A percentile compares a stretch with the other conserved stretches of the same genome.
These are phyloP conservation scores for Lasioglossum leucozonium DNA, from an alignment of 2,888 invertebrate species.

Conservation along the genomic window DNA sequence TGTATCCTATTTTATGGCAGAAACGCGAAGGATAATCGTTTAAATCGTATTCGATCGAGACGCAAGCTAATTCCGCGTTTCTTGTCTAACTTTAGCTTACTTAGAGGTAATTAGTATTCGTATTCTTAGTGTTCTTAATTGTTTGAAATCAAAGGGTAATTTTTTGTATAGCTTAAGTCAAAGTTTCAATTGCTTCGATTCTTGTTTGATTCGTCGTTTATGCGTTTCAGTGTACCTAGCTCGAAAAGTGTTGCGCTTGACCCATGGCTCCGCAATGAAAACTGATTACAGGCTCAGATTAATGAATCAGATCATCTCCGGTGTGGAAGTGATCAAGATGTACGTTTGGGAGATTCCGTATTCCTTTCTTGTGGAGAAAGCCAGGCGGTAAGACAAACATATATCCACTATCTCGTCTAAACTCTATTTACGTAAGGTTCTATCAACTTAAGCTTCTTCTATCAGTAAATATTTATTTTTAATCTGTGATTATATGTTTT, in stretches of 20 bases:
- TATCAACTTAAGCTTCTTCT: neutral
- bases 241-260: constrained; percentile 83
- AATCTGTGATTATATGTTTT: neutral
- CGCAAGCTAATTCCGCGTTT: neutral
- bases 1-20: neutral
- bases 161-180: too few relatives aligned
- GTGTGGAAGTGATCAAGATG: constrained; percentile 95
- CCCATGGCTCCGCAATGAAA: constrained; percentile 90
- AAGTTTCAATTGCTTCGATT: too few relatives aligned
- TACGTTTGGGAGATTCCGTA: constrained; percentile 95
- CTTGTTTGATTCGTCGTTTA: neutral
- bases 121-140: too few relatives aligned
- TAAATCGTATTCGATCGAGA: neutral
- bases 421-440: neutral
- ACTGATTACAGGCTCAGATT: constrained; percentile 94
- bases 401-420: neutral
- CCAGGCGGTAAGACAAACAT: constrained; percentile 84
- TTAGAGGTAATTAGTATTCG: too few relatives aligned
- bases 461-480: neutral
- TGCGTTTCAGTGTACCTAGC: constrained; percentile 72
- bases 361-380: constrained; percentile 86
- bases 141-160: too few relatives aligned
- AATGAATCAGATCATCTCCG: constrained; percentile 95
- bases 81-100: neutral
- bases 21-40: neutral